Conservation (phyloP, 2,113 vertebrate species). For the Cervus canadensis region DNA sequence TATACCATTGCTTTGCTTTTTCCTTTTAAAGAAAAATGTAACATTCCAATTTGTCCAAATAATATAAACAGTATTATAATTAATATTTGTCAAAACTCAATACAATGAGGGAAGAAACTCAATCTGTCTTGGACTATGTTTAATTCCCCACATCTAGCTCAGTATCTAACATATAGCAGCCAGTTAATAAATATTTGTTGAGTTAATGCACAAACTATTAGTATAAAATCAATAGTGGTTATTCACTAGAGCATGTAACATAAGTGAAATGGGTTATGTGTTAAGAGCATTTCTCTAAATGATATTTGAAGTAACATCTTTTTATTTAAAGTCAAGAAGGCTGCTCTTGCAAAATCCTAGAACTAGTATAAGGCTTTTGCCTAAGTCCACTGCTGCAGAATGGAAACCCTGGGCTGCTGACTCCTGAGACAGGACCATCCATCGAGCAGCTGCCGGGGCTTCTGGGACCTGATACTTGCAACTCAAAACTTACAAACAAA, state of each 20-base stretch:
- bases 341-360: neutral
- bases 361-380: neutral
- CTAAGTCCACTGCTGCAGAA: accelerated
- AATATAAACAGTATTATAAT: neutral
- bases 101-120: neutral
- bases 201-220: conserved; percentile 48
- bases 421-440: neutral
- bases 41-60: neutral
- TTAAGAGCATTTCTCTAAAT: neutral
- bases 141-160: conserved; percentile 11
- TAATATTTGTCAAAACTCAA: neutral
- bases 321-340: conserved; percentile 6
- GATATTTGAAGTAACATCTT: neutral
- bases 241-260: conserved; percentile 19
- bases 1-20: neutral
- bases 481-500: neutral
- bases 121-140: neutral
- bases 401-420: neutral
- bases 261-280: conserved; percentile 4
- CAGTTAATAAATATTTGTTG: conserved; percentile 48
- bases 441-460: neutral
- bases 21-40: neutral
- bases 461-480: neutral
- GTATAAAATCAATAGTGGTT: conserved; percentile 48
- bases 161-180: neutral